phyloP scores from a whole-genome alignment of 2,888 invertebrate genomes.

The Theodoxus fluviatilis region DNA sequence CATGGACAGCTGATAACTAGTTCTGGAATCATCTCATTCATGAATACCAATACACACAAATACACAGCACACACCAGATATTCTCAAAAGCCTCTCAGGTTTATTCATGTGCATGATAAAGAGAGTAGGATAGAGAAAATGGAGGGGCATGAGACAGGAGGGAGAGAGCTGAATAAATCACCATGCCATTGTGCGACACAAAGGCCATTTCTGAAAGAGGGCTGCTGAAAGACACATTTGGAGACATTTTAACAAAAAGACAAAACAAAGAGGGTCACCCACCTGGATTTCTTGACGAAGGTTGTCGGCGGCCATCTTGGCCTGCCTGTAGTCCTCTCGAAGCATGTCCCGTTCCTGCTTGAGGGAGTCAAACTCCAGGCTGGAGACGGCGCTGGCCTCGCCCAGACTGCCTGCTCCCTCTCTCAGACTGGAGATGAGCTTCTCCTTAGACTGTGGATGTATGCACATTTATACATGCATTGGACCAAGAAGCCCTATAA shows the following conservation, averaged over 20 bases:
- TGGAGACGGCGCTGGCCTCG: constrained; percentile 49
- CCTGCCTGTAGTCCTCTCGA: constrained; percentile 71
- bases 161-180: not conserved
- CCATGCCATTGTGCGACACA: no score
- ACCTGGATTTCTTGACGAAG: constrained; percentile 68
- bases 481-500: no score
- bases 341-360: constrained; percentile 71
- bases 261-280: constrained; percentile 15
- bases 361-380: constrained; percentile 71
- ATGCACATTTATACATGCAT: no score
- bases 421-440: constrained; percentile 73
- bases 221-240: not conserved
- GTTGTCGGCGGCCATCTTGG: constrained; percentile 65
- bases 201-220: no score
- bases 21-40: no score
- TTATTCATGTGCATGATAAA: no score
- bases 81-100: no score
- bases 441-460: constrained; percentile 76
- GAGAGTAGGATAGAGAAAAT: no score
- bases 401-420: constrained; percentile 48
- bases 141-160: not conserved
- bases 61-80: no score
- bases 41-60: no score
- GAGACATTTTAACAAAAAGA: no score
- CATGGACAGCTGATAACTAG: no score